Evolutionary conservation across 1,140 invertebrate genomes (phyloP), one percentile per base, ranked within the genome.

Genomic region (Lineus longissimus): DNA sequence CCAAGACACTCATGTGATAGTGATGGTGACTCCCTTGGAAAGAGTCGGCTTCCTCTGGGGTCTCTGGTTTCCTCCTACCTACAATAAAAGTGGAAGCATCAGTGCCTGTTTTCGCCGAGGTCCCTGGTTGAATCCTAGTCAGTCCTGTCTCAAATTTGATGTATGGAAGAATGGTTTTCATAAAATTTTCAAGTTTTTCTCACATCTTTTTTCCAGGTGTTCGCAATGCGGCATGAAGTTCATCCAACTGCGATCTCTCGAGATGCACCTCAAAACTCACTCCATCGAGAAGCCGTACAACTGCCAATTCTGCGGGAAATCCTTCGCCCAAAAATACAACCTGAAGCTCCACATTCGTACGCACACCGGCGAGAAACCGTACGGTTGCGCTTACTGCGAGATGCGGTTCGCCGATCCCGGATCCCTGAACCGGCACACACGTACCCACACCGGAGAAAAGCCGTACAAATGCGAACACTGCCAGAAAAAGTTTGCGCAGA

Each of bases 91-190:
- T n/a, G n/a, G n/a, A n/a, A n/a, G n/a, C n/a, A n/a, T n/a, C n/a
- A n/a, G n/a, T n/a, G n/a, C n/a, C n/a, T n/a, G n/a, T n/a, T n/a
- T n/a, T n/a, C n/a, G n/a, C n/a, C n/a, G n/a, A n/a, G n/a, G n/a
- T n/a, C n/a, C 91, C 77, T 95, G 95, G 77, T 92, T 91, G 57
- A 85, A 91, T 29, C 92, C 92, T 76, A 92, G 92, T 75, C 93
- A 78, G 88, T 85, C 84, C 89, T 79, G 88, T 90, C 84, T 86
- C 89, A 74, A 85, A 82, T 89, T 68, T 87, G 90, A 77, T 88
- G 87, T 6, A 91, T 96, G 76, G 96, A 93, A 0, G 90, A 91
- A 61, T 84, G 87, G 62, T 89, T 89, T 70, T 91, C 90, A 0
- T 89, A 88, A 79, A 85, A 86, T 75, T 94, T 92, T 76, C 78